Evolutionary conservation across 2,113 vertebrate species (phyloP).

Genomic region (Bambusicola thoracicus): DNA sequence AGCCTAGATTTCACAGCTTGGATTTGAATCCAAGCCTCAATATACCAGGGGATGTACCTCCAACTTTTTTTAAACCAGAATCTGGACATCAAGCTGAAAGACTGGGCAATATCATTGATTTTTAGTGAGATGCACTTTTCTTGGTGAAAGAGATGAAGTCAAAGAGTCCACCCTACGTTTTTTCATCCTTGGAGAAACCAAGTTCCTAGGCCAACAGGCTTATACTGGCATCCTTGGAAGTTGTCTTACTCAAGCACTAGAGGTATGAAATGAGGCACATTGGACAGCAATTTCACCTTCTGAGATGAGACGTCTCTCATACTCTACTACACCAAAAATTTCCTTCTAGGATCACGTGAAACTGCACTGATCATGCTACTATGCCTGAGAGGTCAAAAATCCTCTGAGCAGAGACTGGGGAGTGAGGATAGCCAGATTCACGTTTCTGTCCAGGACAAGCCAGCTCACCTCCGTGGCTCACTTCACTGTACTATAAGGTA

Average conservation of each 20-base stretch:
- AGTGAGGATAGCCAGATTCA: background rate
- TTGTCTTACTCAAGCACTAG: background rate
- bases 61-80: background rate
- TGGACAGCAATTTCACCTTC: background rate
- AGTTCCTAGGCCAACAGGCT: background rate
- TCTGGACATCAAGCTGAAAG: too few relatives aligned
- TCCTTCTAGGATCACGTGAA: background rate
- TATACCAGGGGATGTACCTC: background rate
- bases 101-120: background rate
- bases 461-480: background rate
- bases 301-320: background rate
- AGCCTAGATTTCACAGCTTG: background rate
- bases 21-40: background rate
- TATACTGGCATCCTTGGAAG: background rate
- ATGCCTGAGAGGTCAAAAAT: rapidly evolving
- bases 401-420: background rate
- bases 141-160: too few relatives aligned
- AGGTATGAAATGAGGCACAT: background rate
- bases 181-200: background rate
- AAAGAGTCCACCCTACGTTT: background rate
- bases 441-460: background rate
- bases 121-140: background rate
- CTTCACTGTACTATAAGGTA: background rate
- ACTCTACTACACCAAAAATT: background rate
- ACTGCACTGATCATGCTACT: background rate